phyloP scores from a whole-genome alignment of 2,797 vertebrate genomes.

The Manis javanica region DNA sequence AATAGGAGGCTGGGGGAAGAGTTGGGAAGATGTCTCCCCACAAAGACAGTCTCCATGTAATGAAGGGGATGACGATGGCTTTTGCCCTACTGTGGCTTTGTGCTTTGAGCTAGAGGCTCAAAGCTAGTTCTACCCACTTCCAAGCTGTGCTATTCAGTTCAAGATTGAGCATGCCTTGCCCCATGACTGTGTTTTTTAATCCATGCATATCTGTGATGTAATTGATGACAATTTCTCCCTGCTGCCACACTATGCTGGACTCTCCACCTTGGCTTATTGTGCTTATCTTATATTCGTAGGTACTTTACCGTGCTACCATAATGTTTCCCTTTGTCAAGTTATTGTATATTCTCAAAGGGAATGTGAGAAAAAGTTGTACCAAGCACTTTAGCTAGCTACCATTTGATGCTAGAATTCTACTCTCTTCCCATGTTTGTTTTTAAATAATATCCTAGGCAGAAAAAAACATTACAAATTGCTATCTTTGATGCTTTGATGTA shows the following conservation, averaged over 20 bases:
- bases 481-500: neutral
- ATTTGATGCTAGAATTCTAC: neutral
- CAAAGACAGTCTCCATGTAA: neutral
- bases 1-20: slow-evolving; percentile 1
- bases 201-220: neutral
- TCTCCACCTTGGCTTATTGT: neutral
- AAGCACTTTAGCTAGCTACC: neutral
- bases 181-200: slow-evolving; percentile 10
- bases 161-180: neutral
- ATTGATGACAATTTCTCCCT: neutral
- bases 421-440: neutral
- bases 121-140: slow-evolving; percentile 15
- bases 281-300: neutral
- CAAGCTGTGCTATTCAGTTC: neutral
- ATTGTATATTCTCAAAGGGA: neutral
- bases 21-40: neutral
- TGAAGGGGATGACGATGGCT: neutral
- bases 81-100: neutral
- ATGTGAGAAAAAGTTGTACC: neutral
- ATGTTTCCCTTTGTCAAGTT: neutral
- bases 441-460: slow-evolving; percentile 2
- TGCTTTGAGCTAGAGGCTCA: neutral
- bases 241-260: neutral
- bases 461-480: slow-evolving; percentile 49
- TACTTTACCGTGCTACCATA: neutral